Evolutionary conservation across 2,113 vertebrate species (phyloP).

Genomic region (Oplegnathus fasciatus): DNA sequence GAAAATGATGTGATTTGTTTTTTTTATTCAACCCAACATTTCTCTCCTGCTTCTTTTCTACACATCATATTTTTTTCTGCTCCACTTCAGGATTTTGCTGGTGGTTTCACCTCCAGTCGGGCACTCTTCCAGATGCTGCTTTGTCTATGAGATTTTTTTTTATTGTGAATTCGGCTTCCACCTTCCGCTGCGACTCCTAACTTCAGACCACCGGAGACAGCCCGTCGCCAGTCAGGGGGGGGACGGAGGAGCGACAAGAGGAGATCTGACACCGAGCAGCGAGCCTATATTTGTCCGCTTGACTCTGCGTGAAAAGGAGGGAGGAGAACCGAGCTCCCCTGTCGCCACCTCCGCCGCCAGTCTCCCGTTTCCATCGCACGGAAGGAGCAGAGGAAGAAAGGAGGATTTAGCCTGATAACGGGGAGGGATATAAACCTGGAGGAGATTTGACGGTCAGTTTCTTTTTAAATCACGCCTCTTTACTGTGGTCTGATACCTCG

Average conservation of each 20-base stretch:
- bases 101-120: not conserved
- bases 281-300: constrained; percentile 49
- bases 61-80: not conserved
- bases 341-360: constrained; percentile 34
- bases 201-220: constrained; percentile 47
- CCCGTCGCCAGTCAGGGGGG: constrained; percentile 8
- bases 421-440: constrained; percentile 9
- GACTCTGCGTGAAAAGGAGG: constrained; percentile 10
- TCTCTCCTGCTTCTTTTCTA: not conserved
- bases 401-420: constrained; percentile 32
- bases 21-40: too few species aligned
- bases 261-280: constrained; percentile 58
- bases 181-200: constrained; percentile 36
- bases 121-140: not conserved
- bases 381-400: not conserved
- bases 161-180: not conserved
- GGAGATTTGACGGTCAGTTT: constrained; percentile 64
- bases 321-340: constrained; percentile 26
- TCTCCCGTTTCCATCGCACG: not conserved
- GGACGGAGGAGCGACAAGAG: not conserved
- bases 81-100: not conserved
- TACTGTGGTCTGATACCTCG: not conserved
- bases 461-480: not conserved
- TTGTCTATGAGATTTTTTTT: not conserved
- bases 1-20: too few species aligned